Percentiles rank a stretch among this genome's conserved stretches.
These are phyloP conservation scores for Panagrolaimus sp. DNA, from an alignment of 1,140 invertebrate species.

Conservation along the genomic window DNA sequence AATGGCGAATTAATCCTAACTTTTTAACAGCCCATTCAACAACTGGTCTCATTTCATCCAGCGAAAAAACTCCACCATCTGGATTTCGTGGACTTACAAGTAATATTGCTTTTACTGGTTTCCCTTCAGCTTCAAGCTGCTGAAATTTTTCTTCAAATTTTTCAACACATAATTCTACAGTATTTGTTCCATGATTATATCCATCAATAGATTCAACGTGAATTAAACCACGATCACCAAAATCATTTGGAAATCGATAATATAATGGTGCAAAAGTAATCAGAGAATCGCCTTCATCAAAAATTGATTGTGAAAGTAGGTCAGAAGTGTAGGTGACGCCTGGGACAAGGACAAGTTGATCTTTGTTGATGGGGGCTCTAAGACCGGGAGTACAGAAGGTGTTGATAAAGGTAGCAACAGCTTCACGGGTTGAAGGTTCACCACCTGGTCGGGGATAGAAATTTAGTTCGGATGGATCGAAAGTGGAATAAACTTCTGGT, in stretches of 20 bases:
- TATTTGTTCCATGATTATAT: neutral
- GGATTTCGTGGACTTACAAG: conserved; percentile 4
- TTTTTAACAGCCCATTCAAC: conserved; percentile 11
- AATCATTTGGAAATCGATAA: conserved; percentile 8
- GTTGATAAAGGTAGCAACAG: neutral
- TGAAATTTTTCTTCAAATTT: conserved; percentile 8
- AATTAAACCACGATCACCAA: conserved; percentile 3
- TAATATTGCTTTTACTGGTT: neutral
- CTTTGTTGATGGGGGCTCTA: neutral
- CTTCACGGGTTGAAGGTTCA: neutral
- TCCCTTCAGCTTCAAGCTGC: neutral
- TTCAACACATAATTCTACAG: neutral
- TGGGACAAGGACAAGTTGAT: neutral
- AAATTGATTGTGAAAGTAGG: neutral
- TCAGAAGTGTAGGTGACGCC: neutral
- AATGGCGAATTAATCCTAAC: neutral
- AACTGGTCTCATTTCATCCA: neutral
- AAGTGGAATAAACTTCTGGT: neutral
- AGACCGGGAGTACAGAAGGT: neutral
- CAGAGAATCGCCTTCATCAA: neutral
- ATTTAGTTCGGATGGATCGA: neutral
- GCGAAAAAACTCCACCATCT: neutral
- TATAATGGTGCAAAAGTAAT: neutral
- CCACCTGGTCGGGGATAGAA: neutral
- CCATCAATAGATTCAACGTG: neutral